Base-by-base conservation (phyloP, 2,113 vertebrate genomes). In the Percopsis transmontana region DNA sequence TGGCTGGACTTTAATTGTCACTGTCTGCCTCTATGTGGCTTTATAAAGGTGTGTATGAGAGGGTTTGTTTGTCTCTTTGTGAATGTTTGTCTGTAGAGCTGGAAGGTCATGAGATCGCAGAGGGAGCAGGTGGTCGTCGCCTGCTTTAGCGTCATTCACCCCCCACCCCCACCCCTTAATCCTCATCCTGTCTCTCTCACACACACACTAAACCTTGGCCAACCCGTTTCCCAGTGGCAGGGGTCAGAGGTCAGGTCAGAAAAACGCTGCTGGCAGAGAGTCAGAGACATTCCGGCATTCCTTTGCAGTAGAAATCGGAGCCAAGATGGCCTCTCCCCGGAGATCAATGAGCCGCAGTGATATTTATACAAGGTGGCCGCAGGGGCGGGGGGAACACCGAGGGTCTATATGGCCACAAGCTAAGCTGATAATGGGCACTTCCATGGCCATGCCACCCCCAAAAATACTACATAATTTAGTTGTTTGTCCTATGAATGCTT, bases 271-370 rank as follows among this genome's bases (percentile, higher is more conserved):
- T 57, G 76, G 70, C 75, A 33, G 44, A 5, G 68, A 74, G 81
- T 76, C 59, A 68, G 71, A 85, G 73, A 82, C 88, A 88, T 90
- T 87, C 87, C 81, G 16, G 77, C 85, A 82, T 89, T 87, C 81
- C 85, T 82, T 6, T 27, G 52, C 58, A 58, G 70, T 68, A 81
- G 85, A 84, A 89, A 87, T 84, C 41, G 16, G 75, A 79, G 80
- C 66, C 24, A 79, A 68, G 62, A 21, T n/a, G 45, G 68, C 70
- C 64, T 61, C 72, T 80, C 64, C 66, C 70, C 9, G 19, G 72
- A 83, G 83, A 89, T 87, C 85, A 89, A 78, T 82, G 79, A 62
- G 53, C 66, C 27, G 52, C 77, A 19, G 8, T 76, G 81, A 84
- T 87, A 82, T 86, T 88, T 85, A 80, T 85, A 77, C 70, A 70